Evolutionary conservation across 1,140 invertebrate genomes (phyloP), one percentile per base, ranked within the genome.

Genomic region (Manduca sexta): DNA sequence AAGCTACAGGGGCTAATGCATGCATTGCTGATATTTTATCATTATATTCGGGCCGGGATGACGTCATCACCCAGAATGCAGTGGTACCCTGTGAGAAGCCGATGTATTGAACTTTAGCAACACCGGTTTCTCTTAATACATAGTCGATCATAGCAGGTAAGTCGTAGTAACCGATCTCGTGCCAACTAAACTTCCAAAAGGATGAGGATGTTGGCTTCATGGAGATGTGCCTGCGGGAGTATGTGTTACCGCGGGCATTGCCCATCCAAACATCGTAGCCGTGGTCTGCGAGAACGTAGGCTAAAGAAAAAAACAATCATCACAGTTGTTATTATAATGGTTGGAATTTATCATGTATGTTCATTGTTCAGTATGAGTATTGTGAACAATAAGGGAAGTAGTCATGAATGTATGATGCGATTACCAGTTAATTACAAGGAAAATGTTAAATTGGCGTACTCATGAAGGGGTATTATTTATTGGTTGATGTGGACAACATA

Each of bases 131-230:
- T 49, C 87, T 76, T 11, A 92, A 68, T 10, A 93, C 84, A 53
- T 92, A 89, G 55, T 95, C 90, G 3, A 96, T 90, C 87, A 91
- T 91, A 0, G 93, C 91, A 12, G 94, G 93, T 7, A 95, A 54
- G 76, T 96, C 94, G 46, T 90, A 91, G 2, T 87, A 83, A 3
- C 92, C 94, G 84, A 93, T 91, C 65, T 93, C 90, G 63, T 93
- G 91, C 86, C 88, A 92, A 37, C 75, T 89, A 62, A 90, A 93
- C 49, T 89, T 80, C 92, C 91, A 93, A 60, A 90, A 93, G 33
- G 81, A 64, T 6, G 77, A 64, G 12, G 88, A 82, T 11, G 81
- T 66, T 2, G 87, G 76, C 26, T 86, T 85, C 0, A 90, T 42
- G 1, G 60, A 70, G 1, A 81, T 55, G 60, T 91, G 90, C 14